Evolutionary conservation across 2,113 vertebrate species (phyloP).

Genomic region (Thomomys bottae): DNA sequence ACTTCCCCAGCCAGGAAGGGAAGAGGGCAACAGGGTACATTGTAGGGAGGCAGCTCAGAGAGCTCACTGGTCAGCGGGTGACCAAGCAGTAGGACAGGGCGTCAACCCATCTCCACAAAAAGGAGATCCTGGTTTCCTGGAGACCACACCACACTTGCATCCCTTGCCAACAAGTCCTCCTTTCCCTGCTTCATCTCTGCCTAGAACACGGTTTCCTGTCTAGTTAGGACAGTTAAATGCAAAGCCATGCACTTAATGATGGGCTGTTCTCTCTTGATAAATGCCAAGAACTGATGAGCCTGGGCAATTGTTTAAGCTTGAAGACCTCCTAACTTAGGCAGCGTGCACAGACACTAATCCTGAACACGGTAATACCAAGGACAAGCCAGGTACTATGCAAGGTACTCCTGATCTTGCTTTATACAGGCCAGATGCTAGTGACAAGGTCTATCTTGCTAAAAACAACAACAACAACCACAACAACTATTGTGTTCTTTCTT

Average conservation of each 20-base stretch:
- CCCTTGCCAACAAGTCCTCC: fast-evolving
- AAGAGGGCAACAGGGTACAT: background rate
- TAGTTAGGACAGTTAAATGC: fast-evolving
- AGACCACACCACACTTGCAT: background rate
- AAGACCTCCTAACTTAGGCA: background rate
- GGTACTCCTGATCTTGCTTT: no score
- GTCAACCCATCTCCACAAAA: no score
- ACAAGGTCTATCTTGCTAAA: no score
- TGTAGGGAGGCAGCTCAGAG: background rate
- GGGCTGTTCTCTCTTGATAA: background rate
- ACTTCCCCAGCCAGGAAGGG: background rate
- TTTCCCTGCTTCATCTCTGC: background rate
- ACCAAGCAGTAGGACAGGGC: background rate
- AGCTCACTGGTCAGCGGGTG: no score
- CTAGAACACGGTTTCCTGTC: no score
- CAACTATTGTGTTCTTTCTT: no score
- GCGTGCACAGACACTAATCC: background rate
- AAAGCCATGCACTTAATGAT: background rate
- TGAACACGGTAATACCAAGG: background rate
- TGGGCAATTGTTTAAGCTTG: background rate
- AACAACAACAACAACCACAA: no score
- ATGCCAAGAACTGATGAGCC: background rate
- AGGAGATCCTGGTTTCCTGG: background rate
- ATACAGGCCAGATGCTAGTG: background rate
- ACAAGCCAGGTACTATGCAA: background rate